Evolutionary conservation across 2,888 invertebrate species (phyloP).

Genomic region (Cephus rjabovi): DNA sequence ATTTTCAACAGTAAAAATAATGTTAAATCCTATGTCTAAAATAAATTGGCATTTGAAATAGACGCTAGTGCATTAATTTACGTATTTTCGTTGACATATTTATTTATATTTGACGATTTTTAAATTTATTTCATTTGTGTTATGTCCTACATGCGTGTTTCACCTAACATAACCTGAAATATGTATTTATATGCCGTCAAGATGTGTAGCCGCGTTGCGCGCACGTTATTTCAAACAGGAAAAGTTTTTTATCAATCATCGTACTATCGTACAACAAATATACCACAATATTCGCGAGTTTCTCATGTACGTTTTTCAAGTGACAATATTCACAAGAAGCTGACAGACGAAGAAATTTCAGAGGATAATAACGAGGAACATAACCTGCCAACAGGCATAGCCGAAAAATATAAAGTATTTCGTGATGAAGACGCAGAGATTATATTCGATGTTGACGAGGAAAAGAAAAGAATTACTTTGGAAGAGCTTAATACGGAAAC

Average conservation of each 20-base stretch:
- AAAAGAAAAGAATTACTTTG: slow-evolving; percentile 63
- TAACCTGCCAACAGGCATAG: slow-evolving; percentile 64
- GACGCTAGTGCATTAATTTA: no score
- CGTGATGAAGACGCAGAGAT: slow-evolving; percentile 77
- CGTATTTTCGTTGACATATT: no score
- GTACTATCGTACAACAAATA: slow-evolving; percentile 23
- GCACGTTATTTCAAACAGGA: slow-evolving; percentile 31
- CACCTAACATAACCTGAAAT: slow-evolving; percentile 25
- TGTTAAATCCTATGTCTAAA: no score
- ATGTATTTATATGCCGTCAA: slow-evolving; percentile 1
- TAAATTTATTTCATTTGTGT: no score
- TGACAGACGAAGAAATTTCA: slow-evolving; percentile 20
- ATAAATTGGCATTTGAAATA: no score
- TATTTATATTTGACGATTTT: no score
- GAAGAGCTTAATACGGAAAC: slow-evolving; percentile 54
- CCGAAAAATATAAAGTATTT: slow-evolving; percentile 77
- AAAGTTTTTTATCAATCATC: slow-evolving; percentile 27
- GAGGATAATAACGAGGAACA: slow-evolving; percentile 20
- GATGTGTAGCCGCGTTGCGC: slow-evolving; percentile 36
- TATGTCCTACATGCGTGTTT: not conserved
- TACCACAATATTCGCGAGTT: slow-evolving; percentile 35
- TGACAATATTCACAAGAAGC: slow-evolving; percentile 19
- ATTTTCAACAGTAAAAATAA: no score
- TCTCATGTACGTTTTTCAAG: slow-evolving; percentile 26
- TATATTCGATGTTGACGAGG: slow-evolving; percentile 81